Evolutionary conservation across 2,113 vertebrate genomes (phyloP).

Genomic region (Cavia porcellus): DNA sequence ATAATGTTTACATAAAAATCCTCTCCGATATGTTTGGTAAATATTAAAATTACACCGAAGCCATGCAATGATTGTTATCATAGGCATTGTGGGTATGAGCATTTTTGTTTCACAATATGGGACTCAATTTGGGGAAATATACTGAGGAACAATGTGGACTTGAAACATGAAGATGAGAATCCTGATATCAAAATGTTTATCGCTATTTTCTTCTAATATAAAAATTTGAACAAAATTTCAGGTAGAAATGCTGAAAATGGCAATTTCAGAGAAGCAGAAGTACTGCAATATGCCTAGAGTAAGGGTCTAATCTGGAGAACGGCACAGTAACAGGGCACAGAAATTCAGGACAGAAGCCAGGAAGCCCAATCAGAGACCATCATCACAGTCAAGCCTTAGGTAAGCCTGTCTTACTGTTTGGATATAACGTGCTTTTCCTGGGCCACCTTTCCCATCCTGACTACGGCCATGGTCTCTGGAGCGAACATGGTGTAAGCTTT

Average conservation of each 20-base stretch:
- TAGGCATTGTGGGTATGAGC: neutral
- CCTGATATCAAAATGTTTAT: neutral
- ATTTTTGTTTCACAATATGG: neutral
- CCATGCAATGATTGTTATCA: neutral
- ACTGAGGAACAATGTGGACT: neutral
- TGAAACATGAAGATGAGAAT: neutral
- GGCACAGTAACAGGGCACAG: neutral
- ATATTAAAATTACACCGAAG: neutral
- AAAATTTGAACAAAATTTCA: neutral
- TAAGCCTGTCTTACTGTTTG: neutral
- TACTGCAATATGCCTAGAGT: neutral
- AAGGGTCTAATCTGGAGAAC: neutral
- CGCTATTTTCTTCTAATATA: neutral
- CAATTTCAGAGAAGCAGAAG: neutral
- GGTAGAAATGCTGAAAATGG: neutral
- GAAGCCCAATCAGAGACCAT: no score
- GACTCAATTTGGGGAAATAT: neutral
- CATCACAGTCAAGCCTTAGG: neutral
- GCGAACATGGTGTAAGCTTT: neutral
- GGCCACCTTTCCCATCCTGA: neutral
- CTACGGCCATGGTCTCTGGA: neutral
- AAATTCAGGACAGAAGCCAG: neutral
- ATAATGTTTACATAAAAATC: neutral
- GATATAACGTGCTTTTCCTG: neutral
- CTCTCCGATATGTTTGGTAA: neutral